Evolutionary conservation across 2,113 vertebrate species (phyloP).

Genomic region (Antechinus stuartii): DNA sequence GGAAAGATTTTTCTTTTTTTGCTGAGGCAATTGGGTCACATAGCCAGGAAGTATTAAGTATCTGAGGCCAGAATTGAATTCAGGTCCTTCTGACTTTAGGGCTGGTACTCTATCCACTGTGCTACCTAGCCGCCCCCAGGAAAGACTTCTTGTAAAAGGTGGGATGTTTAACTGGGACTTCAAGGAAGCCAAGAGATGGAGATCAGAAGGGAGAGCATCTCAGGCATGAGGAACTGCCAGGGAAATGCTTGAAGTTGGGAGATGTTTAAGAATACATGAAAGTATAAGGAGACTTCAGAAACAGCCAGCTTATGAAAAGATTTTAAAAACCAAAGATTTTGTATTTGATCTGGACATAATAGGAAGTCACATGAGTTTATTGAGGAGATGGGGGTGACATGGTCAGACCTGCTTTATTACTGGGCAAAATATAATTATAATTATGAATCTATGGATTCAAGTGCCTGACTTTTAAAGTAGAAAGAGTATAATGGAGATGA

Average conservation of each 20-base stretch:
- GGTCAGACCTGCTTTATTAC: neutral
- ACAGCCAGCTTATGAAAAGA: neutral
- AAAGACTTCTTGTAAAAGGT: neutral
- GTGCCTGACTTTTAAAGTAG: neutral
- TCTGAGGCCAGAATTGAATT: too few species aligned
- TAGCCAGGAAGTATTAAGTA: too few species aligned
- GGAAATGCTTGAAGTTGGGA: neutral
- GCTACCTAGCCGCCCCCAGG: neutral
- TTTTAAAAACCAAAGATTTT: neutral
- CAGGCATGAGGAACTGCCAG: neutral
- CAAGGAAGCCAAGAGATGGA: neutral
- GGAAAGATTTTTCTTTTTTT: neutral
- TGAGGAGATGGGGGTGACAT: neutral
- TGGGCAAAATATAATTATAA: conserved; percentile 10
- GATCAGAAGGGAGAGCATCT: neutral
- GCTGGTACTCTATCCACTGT: too few species aligned
- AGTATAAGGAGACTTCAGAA: neutral
- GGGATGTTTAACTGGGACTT: neutral
- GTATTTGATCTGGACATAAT: neutral
- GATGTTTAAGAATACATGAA: neutral
- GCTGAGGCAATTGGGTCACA: too few species aligned
- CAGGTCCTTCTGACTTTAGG: too few species aligned
- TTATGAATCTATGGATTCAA: conserved; percentile 17
- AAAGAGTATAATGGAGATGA: conserved; percentile 21
- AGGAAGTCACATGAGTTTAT: neutral